Evolutionary conservation across 2,888 invertebrate species (phyloP), one percentile per base, ranked within the genome.

Genomic region (Noctua janthe): DNA sequence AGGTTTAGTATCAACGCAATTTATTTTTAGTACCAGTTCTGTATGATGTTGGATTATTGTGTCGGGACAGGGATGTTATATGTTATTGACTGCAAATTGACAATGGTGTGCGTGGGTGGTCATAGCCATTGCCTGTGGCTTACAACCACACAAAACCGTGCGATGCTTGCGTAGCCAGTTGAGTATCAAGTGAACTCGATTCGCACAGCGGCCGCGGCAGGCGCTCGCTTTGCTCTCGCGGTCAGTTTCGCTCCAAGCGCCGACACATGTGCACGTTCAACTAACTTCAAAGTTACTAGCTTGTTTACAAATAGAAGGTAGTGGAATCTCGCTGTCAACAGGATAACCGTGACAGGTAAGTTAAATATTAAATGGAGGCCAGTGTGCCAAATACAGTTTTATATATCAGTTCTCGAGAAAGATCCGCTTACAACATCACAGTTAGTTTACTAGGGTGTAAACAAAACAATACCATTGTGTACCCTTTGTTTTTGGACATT

Each of bases 281-380:
- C 64, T 54, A 35, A 81, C 76, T 83, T 80, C 59, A 83, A 87
- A 80, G 87, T 81, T 80, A 83, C 77, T 89, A 82, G 69, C 90
- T 95, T 96, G 96, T 96, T 96, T 95, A 96, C 94, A 95, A 95
- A 95, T 94, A 94, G 88, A 93, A 93, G 91, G 87, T 91, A 92
- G 94, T 95, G 95, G 90, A 91, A 91, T 92, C 90, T 90, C 89
- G 92, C 91, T 91, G 89, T 87, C 86, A 93, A 93, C 93, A 94
- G 94, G 95, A 96, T 94, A 94, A 92, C 90, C 92, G 93, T 94
- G 94, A 93, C 92, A 94, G 95, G 96, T 96, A 91, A 95, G 96
- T 93, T 91, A 90, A 92, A 92, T 92, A 90, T 92, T 87, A 86
- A 90, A 94, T 94, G 91, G 93, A 94, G 95, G 94, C 93, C 93